These are phyloP conservation scores for Galerucella nymphaeae DNA, from an alignment of 2,888 invertebrate genomes.

Conservation along the genomic window DNA sequence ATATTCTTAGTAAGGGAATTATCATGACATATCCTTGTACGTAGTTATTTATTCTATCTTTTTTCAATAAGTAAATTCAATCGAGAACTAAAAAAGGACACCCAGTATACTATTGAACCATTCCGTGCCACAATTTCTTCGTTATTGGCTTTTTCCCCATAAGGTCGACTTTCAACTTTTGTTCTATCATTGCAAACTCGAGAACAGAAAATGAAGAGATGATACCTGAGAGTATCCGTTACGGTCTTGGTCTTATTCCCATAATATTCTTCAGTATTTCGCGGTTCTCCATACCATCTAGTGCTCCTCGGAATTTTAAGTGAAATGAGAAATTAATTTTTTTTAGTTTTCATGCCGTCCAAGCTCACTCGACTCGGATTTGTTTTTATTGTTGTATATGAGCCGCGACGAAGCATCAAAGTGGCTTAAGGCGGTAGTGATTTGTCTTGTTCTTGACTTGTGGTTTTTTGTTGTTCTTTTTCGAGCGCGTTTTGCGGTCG, in stretches of 20 bases:
- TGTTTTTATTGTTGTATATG: conserved; percentile 10
- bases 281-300: conserved; percentile 33
- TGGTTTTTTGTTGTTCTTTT: conserved; percentile 15
- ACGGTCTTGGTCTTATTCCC: conserved; percentile 24
- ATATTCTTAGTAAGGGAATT: too few species aligned
- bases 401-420: conserved; percentile 10
- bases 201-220: conserved; percentile 21
- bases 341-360: conserved; percentile 16
- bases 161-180: conserved; percentile 20
- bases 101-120: not conserved
- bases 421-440: conserved; percentile 26
- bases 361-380: conserved; percentile 9
- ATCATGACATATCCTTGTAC: too few species aligned
- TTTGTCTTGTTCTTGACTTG: conserved; percentile 24
- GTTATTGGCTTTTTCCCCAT: conserved; percentile 2
- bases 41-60: too few species aligned
- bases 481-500: not conserved
- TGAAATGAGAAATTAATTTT: conserved; percentile 35
- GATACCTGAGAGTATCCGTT: conserved; percentile 30
- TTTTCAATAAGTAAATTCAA: too few species aligned
- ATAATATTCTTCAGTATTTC: conserved; percentile 38
- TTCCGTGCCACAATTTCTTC: not conserved
- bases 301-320: conserved; percentile 42
- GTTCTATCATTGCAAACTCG: conserved; percentile 25
- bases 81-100: not conserved